Percentiles rank a stretch among this genome's conserved stretches.
Conservation (phyloP, 2,888 invertebrate genomes). For the Anarsia innoxiella region DNA sequence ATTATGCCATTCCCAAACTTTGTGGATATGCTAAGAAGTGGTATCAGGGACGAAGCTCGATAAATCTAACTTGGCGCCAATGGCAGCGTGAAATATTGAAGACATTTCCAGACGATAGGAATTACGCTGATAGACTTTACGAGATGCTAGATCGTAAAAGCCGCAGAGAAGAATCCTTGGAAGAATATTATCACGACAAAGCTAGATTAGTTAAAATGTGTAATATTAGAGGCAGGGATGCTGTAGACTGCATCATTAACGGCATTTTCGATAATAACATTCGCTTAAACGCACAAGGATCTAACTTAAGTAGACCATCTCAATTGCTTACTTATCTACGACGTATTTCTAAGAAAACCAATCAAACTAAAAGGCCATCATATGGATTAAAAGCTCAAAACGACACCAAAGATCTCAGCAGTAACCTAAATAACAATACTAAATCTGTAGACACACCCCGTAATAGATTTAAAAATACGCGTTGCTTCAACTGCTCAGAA, state of each 20-base stretch:
- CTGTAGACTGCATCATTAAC: slow-evolving; percentile 19
- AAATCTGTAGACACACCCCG: too few relatives aligned
- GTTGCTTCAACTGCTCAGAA: slow-evolving; percentile 1
- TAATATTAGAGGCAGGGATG: slow-evolving; percentile 13
- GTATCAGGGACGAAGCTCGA: background rate
- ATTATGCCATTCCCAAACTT: background rate
- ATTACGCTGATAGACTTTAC: background rate
- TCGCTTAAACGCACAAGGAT: slow-evolving; percentile 16
- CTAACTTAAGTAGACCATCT: slow-evolving; percentile 3
- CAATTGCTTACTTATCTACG: slow-evolving; percentile 1
- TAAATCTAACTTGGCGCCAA: background rate
- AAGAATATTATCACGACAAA: background rate
- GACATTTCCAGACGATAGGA: background rate
- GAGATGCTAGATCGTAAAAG: background rate
- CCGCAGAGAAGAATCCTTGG: background rate
- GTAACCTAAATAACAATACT: background rate
- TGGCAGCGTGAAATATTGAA: background rate
- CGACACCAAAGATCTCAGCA: background rate
- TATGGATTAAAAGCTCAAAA: background rate
- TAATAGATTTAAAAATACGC: too few relatives aligned
- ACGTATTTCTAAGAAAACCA: slow-evolving; percentile 2
- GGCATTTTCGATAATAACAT: slow-evolving; percentile 18
- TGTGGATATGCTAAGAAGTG: background rate
- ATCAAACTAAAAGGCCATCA: background rate
- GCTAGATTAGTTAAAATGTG: background rate